Base-by-base conservation (phyloP, 2,888 invertebrate species). In the Carabus problematicus region DNA sequence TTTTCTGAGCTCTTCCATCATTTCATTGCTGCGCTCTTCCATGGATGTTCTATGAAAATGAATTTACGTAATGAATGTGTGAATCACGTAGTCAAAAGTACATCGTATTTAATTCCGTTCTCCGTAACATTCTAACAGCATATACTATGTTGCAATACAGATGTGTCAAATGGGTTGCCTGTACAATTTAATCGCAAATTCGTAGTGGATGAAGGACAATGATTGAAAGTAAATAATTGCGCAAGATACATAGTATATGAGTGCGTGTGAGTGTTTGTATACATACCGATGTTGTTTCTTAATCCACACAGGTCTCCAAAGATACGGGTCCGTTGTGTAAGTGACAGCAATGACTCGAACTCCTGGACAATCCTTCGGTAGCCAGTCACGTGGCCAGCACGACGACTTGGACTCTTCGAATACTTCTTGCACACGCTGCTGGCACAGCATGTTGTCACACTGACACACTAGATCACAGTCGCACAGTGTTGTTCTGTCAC, bases 361-460 rank as follows among this genome's bases (percentile, higher is more conserved):
- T 0, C 89, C 87, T 0, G 92, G 91, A 76, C 90, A 90, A 77
- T 95, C 95, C 45, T 86, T 78, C 0, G 91, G 89, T 19, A 96
- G 80, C 95, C 95, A 96, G 78, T 95, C 94, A 70, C 88, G 84
- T 0, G 95, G 95, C 94, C 94, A 95, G 76, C 94, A 94, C 9
- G 82, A 79, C 0, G 89, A 88, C 75, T 87, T 89, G 64, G 84
- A 85, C 3, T 82, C 78, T 70, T 16, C 75, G 72, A 45, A 12
- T 45, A 12, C 45, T 12, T 45, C 45, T 12, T 45, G n/a, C 7
- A n/a, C 45, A 11, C 7, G 19, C n/a, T 39, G 29, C n/a, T 14
- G 47, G 18, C 42, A 16, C 39, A 6, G 7, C 16, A 52, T 52
- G 9, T 52, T 14, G 1, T 52, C 52, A 52, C 52, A 52, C 8